These are phyloP conservation scores for Sicus ferrugineus DNA, from an alignment of 2,888 invertebrate genomes.

Conservation along the genomic window DNA sequence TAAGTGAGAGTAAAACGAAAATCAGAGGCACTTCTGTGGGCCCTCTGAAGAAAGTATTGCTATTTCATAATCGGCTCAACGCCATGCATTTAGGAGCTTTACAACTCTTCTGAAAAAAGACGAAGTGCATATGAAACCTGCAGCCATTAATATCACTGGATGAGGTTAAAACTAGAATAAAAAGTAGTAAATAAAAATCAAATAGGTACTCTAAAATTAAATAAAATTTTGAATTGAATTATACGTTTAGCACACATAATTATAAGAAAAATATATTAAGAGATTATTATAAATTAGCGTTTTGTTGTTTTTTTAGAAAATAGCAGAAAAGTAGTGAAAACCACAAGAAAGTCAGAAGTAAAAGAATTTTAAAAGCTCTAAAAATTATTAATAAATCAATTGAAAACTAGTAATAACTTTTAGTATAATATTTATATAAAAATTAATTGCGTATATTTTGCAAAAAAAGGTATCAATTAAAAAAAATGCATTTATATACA, in stretches of 20 bases:
- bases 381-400: not conserved
- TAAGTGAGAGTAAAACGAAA: not conserved
- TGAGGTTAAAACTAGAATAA: not conserved
- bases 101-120: constrained; percentile 5
- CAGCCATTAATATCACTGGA: constrained; percentile 7
- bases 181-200: not conserved
- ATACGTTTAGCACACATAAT: constrained; percentile 18
- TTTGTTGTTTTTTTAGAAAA: constrained; percentile 3
- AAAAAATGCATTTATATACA: constrained; percentile 31
- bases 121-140: not conserved
- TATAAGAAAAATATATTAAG: constrained; percentile 14
- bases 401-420: constrained; percentile 2
- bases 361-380: constrained; percentile 6
- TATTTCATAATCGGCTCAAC: not conserved
- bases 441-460: constrained; percentile 36
- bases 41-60: not conserved
- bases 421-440: constrained; percentile 47
- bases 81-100: constrained; percentile 18
- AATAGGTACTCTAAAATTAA: constrained; percentile 12
- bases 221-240: constrained; percentile 14
- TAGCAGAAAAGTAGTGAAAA: constrained; percentile 5
- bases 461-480: constrained; percentile 6
- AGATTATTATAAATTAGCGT: constrained; percentile 45
- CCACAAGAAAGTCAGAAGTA: not conserved
- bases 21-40: not conserved